A percentile compares a stretch with the other conserved stretches of the same genome.
phyloP scores from a whole-genome alignment of 2,888 invertebrate genomes.

The Carabus problematicus region DNA sequence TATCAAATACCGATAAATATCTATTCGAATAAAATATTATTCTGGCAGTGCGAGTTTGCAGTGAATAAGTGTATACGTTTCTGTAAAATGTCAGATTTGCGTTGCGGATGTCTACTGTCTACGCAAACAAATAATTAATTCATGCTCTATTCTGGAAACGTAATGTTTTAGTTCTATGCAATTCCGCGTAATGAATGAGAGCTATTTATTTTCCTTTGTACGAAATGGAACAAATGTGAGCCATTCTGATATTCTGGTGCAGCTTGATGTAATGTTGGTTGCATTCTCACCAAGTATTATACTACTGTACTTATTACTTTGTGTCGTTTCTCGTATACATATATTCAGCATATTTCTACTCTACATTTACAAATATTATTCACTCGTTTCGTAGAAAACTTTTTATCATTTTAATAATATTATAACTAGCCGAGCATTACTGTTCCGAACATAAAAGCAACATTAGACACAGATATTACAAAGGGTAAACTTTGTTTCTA shows the following conservation, averaged over 20 bases:
- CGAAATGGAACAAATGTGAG: slow-evolving; percentile 5
- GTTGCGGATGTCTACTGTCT: neutral
- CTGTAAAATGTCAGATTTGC: neutral
- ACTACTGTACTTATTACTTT: neutral
- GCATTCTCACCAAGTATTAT: slow-evolving; percentile 1
- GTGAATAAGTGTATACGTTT: too few relatives aligned
- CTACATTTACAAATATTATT: slow-evolving; percentile 2
- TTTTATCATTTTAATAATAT: too few relatives aligned
- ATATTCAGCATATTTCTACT: neutral
- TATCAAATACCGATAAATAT: too few relatives aligned
- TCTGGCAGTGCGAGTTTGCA: too few relatives aligned
- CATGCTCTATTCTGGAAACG: slow-evolving; percentile 34
- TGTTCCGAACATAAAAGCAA: too few relatives aligned
- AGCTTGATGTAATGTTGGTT: neutral
- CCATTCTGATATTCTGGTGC: slow-evolving; percentile 5
- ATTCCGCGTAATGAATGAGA: slow-evolving; percentile 34
- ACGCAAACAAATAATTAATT: slow-evolving; percentile 27
- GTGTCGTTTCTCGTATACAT: neutral
- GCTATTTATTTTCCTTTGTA: slow-evolving; percentile 40
- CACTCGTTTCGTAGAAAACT: neutral
- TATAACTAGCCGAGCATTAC: too few relatives aligned
- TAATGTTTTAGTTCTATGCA: slow-evolving; percentile 36
- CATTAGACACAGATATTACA: too few relatives aligned
- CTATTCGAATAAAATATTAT: too few relatives aligned
- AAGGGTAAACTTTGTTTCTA: too few relatives aligned